Conservation (phyloP, 2,888 invertebrate species). For the Anarsia innoxiella region DNA sequence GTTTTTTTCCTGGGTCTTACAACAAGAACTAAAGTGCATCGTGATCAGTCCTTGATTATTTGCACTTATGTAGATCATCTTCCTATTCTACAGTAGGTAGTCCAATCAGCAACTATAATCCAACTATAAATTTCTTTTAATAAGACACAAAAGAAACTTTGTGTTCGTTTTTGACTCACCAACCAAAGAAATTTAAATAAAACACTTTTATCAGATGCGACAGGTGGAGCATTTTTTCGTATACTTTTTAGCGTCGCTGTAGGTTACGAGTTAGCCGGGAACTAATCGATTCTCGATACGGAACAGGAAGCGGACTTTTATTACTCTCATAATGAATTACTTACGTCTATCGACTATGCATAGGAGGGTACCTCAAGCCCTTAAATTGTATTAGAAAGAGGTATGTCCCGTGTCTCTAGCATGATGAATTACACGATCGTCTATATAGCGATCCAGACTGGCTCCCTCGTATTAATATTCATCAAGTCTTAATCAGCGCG, state of each 20-base stretch:
- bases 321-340: conserved; percentile 28
- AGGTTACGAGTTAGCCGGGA: conserved; percentile 68
- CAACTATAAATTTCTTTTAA: conserved; percentile 75
- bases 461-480: conserved; percentile 49
- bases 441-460: conserved; percentile 4
- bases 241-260: conserved; percentile 66
- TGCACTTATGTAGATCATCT: no score
- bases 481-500: conserved; percentile 59
- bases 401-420: no score
- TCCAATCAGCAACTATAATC: conserved; percentile 70
- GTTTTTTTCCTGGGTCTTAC: no score
- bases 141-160: conserved; percentile 71
- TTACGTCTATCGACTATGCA: conserved; percentile 9
- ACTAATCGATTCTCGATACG: conserved; percentile 65
- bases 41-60: no score
- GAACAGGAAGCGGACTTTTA: conserved; percentile 41
- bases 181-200: conserved; percentile 72
- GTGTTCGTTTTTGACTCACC: conserved; percentile 65
- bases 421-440: no score
- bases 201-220: conserved; percentile 74
- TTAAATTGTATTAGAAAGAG: no score
- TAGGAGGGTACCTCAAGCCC: no score
- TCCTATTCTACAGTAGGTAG: no score
- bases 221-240: conserved; percentile 62
- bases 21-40: no score